Conservation (phyloP, 1,140 invertebrate genomes). For the Lasioglossum baleicum region DNA sequence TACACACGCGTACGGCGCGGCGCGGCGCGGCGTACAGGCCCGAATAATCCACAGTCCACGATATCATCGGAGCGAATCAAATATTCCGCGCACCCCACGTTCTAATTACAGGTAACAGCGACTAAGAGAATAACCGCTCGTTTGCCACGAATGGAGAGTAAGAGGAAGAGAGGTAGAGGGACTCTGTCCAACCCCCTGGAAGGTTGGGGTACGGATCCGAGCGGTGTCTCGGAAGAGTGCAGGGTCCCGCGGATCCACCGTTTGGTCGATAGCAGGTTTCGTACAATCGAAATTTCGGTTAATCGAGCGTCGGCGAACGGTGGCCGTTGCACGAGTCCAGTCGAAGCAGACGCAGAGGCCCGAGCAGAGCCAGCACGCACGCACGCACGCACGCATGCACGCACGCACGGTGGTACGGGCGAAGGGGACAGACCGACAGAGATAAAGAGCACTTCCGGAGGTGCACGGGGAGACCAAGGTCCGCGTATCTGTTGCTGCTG, state of each 20-base stretch:
- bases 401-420: conserved; percentile 56
- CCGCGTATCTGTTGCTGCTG: conserved; percentile 66
- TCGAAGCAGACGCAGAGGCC: background rate
- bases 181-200: no score
- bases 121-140: no score
- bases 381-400: conserved; percentile 30
- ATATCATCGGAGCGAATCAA: no score
- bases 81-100: no score
- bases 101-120: no score
- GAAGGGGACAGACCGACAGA: conserved; percentile 78
- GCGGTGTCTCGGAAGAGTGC: background rate
- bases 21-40: no score
- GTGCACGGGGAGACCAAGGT: conserved; percentile 70
- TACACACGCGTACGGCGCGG: no score
- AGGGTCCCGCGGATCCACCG: background rate
- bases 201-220: no score
- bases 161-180: no score
- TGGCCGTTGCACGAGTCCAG: conserved; percentile 18
- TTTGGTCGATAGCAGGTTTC: conserved; percentile 40
- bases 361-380: background rate
- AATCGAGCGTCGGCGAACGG: conserved; percentile 21
- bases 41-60: no score
- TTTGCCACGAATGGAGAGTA: no score
- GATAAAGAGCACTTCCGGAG: conserved; percentile 80
- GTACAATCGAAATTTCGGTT: conserved; percentile 53